Conservation (phyloP, 2,797 vertebrate genomes). For the Alcedo atthis region DNA sequence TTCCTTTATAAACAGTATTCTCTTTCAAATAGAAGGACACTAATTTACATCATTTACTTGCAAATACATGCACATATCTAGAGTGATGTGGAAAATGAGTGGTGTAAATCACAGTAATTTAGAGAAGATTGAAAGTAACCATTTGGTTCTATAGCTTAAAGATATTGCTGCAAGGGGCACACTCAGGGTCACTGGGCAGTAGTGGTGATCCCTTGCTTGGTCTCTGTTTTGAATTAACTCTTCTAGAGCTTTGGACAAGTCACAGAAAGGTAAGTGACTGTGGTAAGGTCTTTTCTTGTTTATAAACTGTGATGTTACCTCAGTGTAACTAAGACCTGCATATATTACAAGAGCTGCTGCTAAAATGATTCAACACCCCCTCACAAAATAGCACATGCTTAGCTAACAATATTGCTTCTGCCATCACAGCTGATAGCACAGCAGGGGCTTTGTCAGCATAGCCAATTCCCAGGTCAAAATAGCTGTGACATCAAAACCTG, state of each 20-base stretch:
- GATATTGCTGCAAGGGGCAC: neutral
- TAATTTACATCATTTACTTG: neutral
- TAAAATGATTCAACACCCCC: neutral
- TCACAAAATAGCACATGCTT: neutral
- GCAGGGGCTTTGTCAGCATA: neutral
- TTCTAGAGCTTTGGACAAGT: neutral
- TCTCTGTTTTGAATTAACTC: neutral
- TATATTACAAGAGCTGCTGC: neutral
- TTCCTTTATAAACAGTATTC: neutral
- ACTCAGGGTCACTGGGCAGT: neutral
- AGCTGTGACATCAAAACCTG: neutral
- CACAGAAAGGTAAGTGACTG: neutral
- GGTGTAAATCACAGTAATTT: neutral
- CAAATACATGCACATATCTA: neutral
- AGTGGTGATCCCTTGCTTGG: neutral
- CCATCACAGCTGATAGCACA: neutral
- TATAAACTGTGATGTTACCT: neutral
- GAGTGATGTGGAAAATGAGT: neutral
- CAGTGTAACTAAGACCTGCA: neutral
- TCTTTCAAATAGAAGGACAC: neutral
- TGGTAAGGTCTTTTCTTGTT: neutral
- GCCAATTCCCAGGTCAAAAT: neutral
- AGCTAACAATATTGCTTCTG: neutral
- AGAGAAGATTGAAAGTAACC: neutral
- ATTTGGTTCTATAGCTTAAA: neutral